Evolutionary conservation across 1,140 invertebrate genomes (phyloP).

Genomic region (Drosophila truncata): DNA sequence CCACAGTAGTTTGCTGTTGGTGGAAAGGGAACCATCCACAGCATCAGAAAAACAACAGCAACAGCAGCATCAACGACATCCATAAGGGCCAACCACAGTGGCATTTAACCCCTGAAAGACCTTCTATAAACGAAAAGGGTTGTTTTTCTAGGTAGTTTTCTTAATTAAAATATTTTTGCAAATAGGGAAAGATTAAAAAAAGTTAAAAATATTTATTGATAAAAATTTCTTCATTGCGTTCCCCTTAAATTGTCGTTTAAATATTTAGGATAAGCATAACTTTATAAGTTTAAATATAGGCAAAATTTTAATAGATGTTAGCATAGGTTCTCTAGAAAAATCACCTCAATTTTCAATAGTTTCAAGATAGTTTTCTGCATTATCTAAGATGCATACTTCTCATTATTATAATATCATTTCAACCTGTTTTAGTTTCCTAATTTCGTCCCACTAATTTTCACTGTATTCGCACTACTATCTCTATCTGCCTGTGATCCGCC

Average conservation of each 20-base stretch:
- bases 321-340: background rate
- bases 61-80: slow-evolving; percentile 30
- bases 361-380: background rate
- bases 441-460: slow-evolving; percentile 13
- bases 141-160: background rate
- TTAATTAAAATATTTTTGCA: background rate
- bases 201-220: no score
- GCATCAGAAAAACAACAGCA: slow-evolving; percentile 44
- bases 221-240: background rate
- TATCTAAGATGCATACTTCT: no score
- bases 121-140: background rate
- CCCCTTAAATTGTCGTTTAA: no score
- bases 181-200: background rate
- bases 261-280: no score
- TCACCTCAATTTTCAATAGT: no score
- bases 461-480: slow-evolving; percentile 46
- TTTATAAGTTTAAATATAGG: no score
- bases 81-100: slow-evolving; percentile 52
- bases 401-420: no score
- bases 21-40: slow-evolving; percentile 40
- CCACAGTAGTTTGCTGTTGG: slow-evolving; percentile 51
- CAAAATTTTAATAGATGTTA: no score
- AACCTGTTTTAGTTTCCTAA: no score
- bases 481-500: slow-evolving; percentile 36
- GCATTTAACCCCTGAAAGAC: slow-evolving; percentile 9